Conservation (phyloP, 2,797 vertebrate genomes). For the Cygnus olor region DNA sequence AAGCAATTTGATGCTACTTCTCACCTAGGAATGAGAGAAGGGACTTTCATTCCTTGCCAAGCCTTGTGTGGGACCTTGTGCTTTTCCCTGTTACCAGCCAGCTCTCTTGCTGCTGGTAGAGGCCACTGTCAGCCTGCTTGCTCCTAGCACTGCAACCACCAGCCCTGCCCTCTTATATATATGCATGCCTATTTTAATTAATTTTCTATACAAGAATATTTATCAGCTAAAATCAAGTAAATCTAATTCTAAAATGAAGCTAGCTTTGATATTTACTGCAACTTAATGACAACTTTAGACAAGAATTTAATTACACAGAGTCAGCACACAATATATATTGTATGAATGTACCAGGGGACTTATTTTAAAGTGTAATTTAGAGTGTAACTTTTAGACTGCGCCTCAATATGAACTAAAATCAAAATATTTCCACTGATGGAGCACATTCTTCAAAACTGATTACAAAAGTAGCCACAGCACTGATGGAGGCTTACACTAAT, state of each 20-base stretch:
- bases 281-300: conserved; percentile 38
- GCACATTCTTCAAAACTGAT: conserved; percentile 51
- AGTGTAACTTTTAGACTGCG: conserved; percentile 17
- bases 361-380: conserved; percentile 21
- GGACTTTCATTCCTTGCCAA: background rate
- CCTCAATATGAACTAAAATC: conserved; percentile 44
- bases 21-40: background rate
- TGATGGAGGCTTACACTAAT: conserved; percentile 29
- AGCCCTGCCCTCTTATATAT: background rate
- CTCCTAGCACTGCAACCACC: background rate
- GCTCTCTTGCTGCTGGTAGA: background rate
- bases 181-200: background rate
- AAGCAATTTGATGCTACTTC: background rate
- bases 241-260: conserved; percentile 9
- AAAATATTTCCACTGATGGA: conserved; percentile 44
- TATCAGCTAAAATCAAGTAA: conserved; percentile 25
- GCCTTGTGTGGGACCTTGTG: background rate
- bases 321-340: background rate
- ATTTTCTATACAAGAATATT: conserved; percentile 21
- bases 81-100: background rate
- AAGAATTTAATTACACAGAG: conserved; percentile 32
- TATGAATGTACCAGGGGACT: background rate
- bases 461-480: conserved; percentile 13
- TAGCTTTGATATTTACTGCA: conserved; percentile 39
- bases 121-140: background rate